Evolutionary conservation across 2,888 invertebrate species (phyloP).

Genomic region (Drosophila nigritarsus): DNA sequence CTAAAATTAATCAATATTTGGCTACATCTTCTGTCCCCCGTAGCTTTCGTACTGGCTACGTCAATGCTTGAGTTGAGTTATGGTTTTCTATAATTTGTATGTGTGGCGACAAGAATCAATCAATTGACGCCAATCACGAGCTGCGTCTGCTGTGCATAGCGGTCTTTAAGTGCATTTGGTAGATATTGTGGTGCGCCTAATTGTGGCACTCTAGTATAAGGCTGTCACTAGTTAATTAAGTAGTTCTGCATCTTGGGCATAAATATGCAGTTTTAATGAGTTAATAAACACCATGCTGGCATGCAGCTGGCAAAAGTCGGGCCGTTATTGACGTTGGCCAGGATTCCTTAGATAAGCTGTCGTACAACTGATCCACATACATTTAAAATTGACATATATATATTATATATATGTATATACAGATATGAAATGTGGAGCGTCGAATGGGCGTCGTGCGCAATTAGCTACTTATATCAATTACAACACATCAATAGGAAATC

Average conservation of each 20-base stretch:
- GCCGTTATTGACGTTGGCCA: constrained; percentile 31
- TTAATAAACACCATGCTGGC: constrained; percentile 64
- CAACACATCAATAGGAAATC: constrained; percentile 51
- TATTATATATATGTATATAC: background rate
- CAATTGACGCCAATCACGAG: background rate
- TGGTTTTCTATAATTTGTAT: background rate
- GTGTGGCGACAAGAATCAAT: background rate
- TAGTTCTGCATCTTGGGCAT: constrained; percentile 61
- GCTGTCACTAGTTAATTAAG: constrained; percentile 34
- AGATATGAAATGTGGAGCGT: background rate
- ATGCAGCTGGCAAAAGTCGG: constrained; percentile 58
- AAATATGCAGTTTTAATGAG: constrained; percentile 80
- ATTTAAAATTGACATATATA: background rate
- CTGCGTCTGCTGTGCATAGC: background rate
- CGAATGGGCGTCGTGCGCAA: constrained; percentile 73
- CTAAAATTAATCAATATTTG: background rate
- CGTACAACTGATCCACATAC: constrained; percentile 24
- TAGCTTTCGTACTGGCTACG: background rate
- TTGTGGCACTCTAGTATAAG: constrained; percentile 38
- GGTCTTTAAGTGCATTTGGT: background rate
- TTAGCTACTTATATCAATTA: constrained; percentile 81
- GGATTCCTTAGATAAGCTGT: constrained; percentile 72
- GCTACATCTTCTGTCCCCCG: background rate
- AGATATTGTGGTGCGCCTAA: constrained; percentile 30
- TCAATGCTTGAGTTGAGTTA: background rate